Conservation (phyloP, 2,888 invertebrate species). For the Agonopterix subpropinquella region DNA sequence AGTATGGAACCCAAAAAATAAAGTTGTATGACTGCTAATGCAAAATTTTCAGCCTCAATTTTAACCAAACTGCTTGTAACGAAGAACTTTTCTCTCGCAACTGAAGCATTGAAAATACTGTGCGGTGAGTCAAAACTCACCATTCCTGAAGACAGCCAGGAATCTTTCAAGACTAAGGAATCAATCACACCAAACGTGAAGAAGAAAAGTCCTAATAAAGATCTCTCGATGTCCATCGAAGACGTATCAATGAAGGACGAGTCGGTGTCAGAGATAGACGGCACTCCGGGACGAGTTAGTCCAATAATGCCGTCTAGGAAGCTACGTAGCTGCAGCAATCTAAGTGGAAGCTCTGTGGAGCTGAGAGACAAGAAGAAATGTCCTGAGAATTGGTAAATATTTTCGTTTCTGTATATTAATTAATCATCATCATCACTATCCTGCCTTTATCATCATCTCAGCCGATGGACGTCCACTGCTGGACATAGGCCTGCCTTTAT, state of each 20-base stretch:
- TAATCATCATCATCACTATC: too few relatives aligned
- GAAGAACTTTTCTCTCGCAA: constrained; percentile 41
- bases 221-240: constrained; percentile 16
- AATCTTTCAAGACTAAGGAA: constrained; percentile 3
- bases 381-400: constrained; percentile 44
- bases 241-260: constrained; percentile 30
- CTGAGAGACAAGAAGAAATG: constrained; percentile 55
- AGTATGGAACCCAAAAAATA: too few relatives aligned
- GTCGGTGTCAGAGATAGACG: constrained; percentile 52
- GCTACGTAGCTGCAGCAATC: constrained; percentile 15
- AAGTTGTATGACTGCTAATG: too few relatives aligned
- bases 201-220: constrained; percentile 15
- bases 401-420: neutral
- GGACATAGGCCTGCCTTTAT: too few relatives aligned
- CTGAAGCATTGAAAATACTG: constrained; percentile 45
- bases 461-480: too few relatives aligned
- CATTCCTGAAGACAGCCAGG: constrained; percentile 11
- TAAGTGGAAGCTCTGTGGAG: constrained; percentile 19
- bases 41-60: constrained; percentile 32
- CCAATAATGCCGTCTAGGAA: constrained; percentile 52
- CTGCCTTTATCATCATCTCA: too few relatives aligned
- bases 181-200: neutral
- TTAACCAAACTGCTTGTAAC: constrained; percentile 47
- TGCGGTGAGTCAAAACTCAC: constrained; percentile 29
- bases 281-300: constrained; percentile 53